Evolutionary conservation across 2,797 vertebrate genomes (phyloP).

Genomic region (Peromyscus eremicus): DNA sequence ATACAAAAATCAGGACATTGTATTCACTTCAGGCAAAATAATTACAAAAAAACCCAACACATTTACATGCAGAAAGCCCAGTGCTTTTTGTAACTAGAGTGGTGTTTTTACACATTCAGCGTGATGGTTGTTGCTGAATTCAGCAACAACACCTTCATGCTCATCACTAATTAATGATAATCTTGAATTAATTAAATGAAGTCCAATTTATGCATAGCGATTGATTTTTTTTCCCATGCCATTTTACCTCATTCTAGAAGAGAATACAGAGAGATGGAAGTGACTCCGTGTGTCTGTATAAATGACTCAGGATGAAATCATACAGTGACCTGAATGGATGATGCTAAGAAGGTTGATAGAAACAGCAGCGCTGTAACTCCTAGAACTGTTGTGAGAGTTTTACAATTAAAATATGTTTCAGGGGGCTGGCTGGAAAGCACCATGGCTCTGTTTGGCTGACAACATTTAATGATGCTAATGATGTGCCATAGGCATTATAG

Average conservation of each 20-base stretch:
- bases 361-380: not conserved
- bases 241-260: conserved; percentile 62
- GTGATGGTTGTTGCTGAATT: conserved; percentile 46
- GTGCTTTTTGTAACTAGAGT: conserved; percentile 21
- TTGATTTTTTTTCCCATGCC: conserved; percentile 46
- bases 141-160: conserved; percentile 42
- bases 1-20: not conserved
- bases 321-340: conserved; percentile 38
- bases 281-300: not conserved
- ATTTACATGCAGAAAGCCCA: conserved; percentile 1
- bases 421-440: not conserved
- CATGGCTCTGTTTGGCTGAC: not conserved
- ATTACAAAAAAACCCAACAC: not conserved
- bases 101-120: conserved; percentile 45
- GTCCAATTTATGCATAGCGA: conserved; percentile 60
- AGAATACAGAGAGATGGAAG: conserved; percentile 19
- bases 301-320: conserved; percentile 8
- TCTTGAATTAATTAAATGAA: conserved; percentile 73
- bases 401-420: not conserved
- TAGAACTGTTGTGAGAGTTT: conserved; percentile 13
- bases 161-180: conserved; percentile 76
- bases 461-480: not conserved
- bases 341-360: not conserved
- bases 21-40: conserved; percentile 14
- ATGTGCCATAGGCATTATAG: not conserved